These are phyloP conservation scores for Drosophila novamexicana DNA, from an alignment of 1,140 invertebrate genomes.

Conservation along the genomic window DNA sequence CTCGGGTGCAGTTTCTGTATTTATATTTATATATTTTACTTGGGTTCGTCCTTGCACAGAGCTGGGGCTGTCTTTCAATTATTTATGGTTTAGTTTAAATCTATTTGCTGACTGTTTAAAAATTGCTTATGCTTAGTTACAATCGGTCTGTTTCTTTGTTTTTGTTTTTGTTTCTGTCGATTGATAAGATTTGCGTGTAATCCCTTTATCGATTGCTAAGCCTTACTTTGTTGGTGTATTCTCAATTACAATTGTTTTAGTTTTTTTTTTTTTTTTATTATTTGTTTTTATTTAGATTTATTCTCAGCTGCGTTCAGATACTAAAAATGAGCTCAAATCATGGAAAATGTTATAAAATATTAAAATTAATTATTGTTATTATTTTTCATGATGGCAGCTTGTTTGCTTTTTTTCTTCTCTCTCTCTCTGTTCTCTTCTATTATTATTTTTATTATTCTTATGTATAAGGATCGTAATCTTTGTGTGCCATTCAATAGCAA, in stretches of 20 bases:
- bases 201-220: constrained; percentile 62
- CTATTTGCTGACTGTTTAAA: constrained; percentile 68
- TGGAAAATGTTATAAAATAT: constrained; percentile 72
- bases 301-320: constrained; percentile 21
- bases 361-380: constrained; percentile 83
- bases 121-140: constrained; percentile 67
- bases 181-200: constrained; percentile 58
- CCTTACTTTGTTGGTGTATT: constrained; percentile 36
- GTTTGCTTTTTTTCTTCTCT: constrained; percentile 53
- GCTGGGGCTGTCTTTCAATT: constrained; percentile 29
- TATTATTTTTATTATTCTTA: constrained; percentile 59
- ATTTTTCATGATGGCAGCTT: constrained; percentile 77
- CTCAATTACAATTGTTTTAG: constrained; percentile 20
- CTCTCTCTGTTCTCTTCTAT: background rate
- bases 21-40: constrained; percentile 32
- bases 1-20: constrained; percentile 26
- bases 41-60: constrained; percentile 30
- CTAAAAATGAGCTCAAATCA: constrained; percentile 64
- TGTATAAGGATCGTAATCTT: constrained; percentile 63
- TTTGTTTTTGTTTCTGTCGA: constrained; percentile 28
- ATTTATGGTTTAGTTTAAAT: constrained; percentile 52
- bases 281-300: constrained; percentile 16
- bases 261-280: too few relatives aligned
- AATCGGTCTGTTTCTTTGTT: constrained; percentile 38
- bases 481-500: constrained; percentile 19